Evolutionary conservation across 2,888 invertebrate genomes (phyloP), one percentile per base, ranked within the genome.

Genomic region (Caenorhabditis sp.): DNA sequence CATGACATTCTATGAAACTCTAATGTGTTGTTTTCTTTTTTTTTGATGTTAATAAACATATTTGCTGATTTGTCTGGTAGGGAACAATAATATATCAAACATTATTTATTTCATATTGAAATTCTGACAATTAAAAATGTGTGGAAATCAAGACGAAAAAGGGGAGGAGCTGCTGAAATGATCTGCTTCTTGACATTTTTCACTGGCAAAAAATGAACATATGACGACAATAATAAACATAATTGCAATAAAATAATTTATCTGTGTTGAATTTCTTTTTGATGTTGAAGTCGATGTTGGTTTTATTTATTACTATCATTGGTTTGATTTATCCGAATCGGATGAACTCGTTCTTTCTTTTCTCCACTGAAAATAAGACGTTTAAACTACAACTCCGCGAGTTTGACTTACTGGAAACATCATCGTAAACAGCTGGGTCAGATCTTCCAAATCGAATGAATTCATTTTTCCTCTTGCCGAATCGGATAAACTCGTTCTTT

Each of bases 401-500:
- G 19, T 51, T 14, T 51, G 5, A 57, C 64, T 62, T 27, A 73
- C 67, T 62, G 55, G 61, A 43, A 14, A 64, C 24, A 43, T 63
- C 68, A 23, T 64, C 58, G 27, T 50, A 58, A 0, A 67, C 17
- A 26, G 55, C 21, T 55, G 55, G 55, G 23, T 55, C 55, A 8
- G 55, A 55, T n/a, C 77, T 49, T 27, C 78, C 78, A 50, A 78
- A 78, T 55, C 76, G 61, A 49, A 68, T 68, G 37, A 68, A 68
- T 60, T 82, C 79, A 53, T 81, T 81, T 68, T 81, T 81, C 66
- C 83, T 77, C 62, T 81, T 81, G 26, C 61, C 61, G 51, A 61
- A 61, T 8, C 61, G 21, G 24, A 59, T 59, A 43, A 59, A 59
- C 43, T 43, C 43, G 43, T 43, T 43, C 14, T 43, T 43, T 43